phyloP scores from a whole-genome alignment of 2,797 vertebrate genomes.

The Micromesistius poutassou region DNA sequence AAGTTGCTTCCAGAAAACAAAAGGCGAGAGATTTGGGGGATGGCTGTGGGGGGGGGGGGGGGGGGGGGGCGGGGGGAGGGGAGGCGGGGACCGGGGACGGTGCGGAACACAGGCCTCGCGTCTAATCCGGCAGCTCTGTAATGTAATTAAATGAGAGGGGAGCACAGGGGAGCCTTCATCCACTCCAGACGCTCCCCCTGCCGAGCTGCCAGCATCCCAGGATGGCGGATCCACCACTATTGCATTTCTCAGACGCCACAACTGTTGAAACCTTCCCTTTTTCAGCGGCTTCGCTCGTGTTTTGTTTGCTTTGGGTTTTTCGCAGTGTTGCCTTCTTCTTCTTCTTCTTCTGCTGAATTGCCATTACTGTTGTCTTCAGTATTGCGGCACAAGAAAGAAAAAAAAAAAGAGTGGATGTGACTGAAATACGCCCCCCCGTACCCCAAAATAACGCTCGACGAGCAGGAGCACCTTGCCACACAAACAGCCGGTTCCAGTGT shows the following conservation, averaged over 20 bases:
- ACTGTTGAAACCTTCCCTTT: slow-evolving; percentile 72
- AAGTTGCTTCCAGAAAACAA: slow-evolving; percentile 64
- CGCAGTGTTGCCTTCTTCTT: not conserved
- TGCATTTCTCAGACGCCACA: slow-evolving; percentile 81
- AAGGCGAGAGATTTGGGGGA: slow-evolving; percentile 57
- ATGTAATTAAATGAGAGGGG: slow-evolving; percentile 76
- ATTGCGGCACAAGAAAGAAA: too few relatives aligned
- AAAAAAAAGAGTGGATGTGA: not conserved
- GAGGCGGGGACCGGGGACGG: not conserved
- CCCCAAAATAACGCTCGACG: not conserved
- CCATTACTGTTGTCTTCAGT: not conserved
- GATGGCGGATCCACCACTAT: slow-evolving; percentile 78
- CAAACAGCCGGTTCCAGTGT: not conserved
- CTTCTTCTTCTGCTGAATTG: not conserved
- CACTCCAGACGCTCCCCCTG: slow-evolving; percentile 77
- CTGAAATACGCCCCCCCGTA: not conserved
- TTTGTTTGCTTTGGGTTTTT: slow-evolving; percentile 22
- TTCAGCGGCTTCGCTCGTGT: slow-evolving; percentile 44
- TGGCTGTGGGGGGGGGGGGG: slow-evolving; percentile 40
- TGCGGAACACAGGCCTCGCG: slow-evolving; percentile 75
- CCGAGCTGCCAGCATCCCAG: slow-evolving; percentile 78
- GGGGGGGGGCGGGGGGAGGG: slow-evolving; percentile 41
- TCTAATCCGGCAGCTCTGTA: slow-evolving; percentile 77
- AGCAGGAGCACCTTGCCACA: not conserved
- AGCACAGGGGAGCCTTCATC: slow-evolving; percentile 64